Evolutionary conservation across 1,140 invertebrate genomes (phyloP), one percentile per base, ranked within the genome.

Genomic region (Drosophila busckii): DNA sequence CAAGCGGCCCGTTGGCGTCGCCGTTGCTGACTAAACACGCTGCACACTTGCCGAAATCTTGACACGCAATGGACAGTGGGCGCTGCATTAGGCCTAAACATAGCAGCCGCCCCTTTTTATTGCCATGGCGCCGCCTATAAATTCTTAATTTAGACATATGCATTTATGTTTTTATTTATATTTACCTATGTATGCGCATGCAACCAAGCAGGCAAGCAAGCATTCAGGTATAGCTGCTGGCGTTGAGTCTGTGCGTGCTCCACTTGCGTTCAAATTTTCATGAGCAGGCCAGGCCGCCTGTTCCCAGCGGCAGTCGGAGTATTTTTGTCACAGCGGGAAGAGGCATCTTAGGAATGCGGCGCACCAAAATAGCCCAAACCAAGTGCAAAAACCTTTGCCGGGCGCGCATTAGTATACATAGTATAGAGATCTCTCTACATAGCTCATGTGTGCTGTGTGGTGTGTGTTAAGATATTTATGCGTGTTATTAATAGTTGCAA

Each of bases 361-460:
- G 68, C 63, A 64, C 64, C 32, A 82, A 70, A 80, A 63, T 63
- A 63, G 53, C 19, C 22, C 10, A 70, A 54, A 66, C 54, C 73
- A 80, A 80, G 73, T 80, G 73, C 73, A 80, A 82, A 80, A 80
- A 80, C 73, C 73, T 80, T 80, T 82, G 40, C 35, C n/a, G n/a
- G 17, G 23, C 13, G 17, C 17, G 26, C 49, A 45, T 53, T 35
- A 34, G 20, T 25, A 15, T 32, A 28, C 5, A 10, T 8, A n/a
- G n/a, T n/a, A n/a, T n/a, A n/a, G n/a, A n/a, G n/a, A n/a, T n/a
- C n/a, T n/a, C n/a, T n/a, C n/a, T n/a, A n/a, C n/a, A n/a, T n/a
- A n/a, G n/a, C n/a, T n/a, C n/a, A n/a, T n/a, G n/a, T n/a, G n/a
- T n/a, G n/a, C n/a, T n/a, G n/a, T n/a, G n/a, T n/a, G n/a, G n/a